Conservation (phyloP, 2,797 vertebrate genomes). For the Pterois miles region DNA sequence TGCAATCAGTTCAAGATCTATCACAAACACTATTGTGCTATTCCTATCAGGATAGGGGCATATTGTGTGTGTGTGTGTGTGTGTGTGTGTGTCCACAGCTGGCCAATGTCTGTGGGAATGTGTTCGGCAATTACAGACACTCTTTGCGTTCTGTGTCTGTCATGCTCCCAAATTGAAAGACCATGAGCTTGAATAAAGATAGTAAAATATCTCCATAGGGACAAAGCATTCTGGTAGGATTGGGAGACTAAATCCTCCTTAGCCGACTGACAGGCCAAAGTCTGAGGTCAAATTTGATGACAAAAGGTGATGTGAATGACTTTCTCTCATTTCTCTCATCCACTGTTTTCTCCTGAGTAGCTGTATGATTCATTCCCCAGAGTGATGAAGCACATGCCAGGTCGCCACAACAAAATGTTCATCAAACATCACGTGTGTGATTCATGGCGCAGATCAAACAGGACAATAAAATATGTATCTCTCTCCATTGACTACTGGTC, state of each 20-base stretch:
- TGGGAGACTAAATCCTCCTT: background rate
- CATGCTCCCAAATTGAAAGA: too few species aligned
- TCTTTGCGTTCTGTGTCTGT: too few species aligned
- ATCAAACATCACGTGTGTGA: too few species aligned
- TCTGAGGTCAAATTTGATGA: too few species aligned
- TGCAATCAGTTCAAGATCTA: background rate
- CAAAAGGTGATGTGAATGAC: background rate
- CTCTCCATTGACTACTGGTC: too few species aligned
- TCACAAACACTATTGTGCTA: background rate
- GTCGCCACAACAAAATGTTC: slow-evolving; percentile 74
- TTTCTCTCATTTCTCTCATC: background rate
- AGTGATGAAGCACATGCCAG: slow-evolving; percentile 75
- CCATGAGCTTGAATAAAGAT: too few species aligned
- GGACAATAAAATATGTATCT: too few species aligned
- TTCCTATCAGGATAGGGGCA: background rate
- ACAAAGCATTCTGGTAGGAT: background rate
- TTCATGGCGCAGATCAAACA: too few species aligned
- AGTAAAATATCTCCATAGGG: background rate
- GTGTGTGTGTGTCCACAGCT: slow-evolving; percentile 70
- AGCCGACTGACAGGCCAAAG: background rate
- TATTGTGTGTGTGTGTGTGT: too few species aligned
- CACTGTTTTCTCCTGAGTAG: slow-evolving; percentile 14
- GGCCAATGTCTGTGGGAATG: slow-evolving; percentile 82
- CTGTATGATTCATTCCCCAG: slow-evolving; percentile 70
- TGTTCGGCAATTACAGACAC: too few species aligned